Base-by-base conservation (phyloP, 2,888 invertebrate species). In the Sesia apiformis region DNA sequence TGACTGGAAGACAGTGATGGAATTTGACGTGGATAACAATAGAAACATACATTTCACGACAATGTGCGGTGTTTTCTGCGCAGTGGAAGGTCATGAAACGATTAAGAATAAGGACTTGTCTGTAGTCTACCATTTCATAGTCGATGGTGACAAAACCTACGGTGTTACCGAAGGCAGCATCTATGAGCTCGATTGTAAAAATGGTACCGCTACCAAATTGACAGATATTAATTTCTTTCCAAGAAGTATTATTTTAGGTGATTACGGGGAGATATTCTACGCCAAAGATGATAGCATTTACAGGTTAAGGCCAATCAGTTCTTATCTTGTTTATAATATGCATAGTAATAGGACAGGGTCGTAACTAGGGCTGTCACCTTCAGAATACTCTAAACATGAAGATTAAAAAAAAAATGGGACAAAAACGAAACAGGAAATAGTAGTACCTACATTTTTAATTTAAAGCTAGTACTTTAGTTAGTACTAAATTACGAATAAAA, bases 201-300 rank as follows among this genome's bases (percentile, higher is more conserved):
- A 86, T 39, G 87, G 88, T 0, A 86, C 84, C 0, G 85, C 87
- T 0, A 69, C 54, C 1, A 79, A 69, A 58, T 62, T 83, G 0
- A 75, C 81, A 0, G 64, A 69, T 53, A 53, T 87, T 51, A 61
- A 76, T 54, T 86, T 86, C 54, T 64, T 62, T 5, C 81, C 86
- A 0, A 64, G 68, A 51, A 84, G 87, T 54, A 78, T 88, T 38
- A 73, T 78, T 3, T 80, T 81, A 52, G 88, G 88, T 0, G 87
- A 87, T 54, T 85, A 88, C 39, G 87, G 87, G 1, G 87, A 87
- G 55, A 77, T 87, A 60, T 85, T 74, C 61, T 88, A 85, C 60
- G 74, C 81, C 3, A 57, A 69, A 2, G 75, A 83, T 39, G 69
- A 80, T 61, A 67, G 60, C 54, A 81, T 88, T 52, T 87, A 69